Evolutionary conservation across 1,140 invertebrate species (phyloP), one percentile per base, ranked within the genome.

Genomic region (Ceratoteleas bidentatus): DNA sequence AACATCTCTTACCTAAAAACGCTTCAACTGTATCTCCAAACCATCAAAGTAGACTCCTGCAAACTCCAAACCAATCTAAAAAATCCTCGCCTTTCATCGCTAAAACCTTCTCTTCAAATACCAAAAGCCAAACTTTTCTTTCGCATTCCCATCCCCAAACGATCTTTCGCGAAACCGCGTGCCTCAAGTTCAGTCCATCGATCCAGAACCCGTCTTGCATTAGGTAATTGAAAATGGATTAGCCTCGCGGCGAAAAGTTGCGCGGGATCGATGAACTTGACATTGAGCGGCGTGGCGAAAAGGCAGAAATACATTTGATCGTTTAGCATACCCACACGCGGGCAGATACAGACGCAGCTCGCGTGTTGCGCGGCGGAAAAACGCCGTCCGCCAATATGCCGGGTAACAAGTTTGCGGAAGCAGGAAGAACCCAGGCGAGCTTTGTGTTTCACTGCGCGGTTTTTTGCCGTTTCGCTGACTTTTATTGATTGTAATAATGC

Each of bases 401-500:
- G 36, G 40, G 43, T 58, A 52, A 52, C 45, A 43, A 60, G 47
- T 60, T 70, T 53, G 66, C 56, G 56, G 66, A 70, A 70, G 54
- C 47, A 43, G 66, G 56, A 53, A 60, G 60, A 45, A 52, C 52
- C 14, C 43, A 16, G 38, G 14, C 14, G 6, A 32, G 7, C 16
- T 49, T 68, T 57, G 53, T 36, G 0, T 57, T 50, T 50, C 15
- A 69, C 52, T 50, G 32, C 15, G 32, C 15, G 4, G 24, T 77
- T 77, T 24, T 73, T 77, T 77, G 65, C 52, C 43, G 8, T 50
- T 34, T 4, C 61, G 9, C 9, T 32, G 34, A 13, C 7, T 69
- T 56, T 77, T 69, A 77, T 77, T 62, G 57, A 66, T 68, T 69
- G 57, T 77, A 76, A 76, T 76, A 60, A 76, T 72, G 49, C 47